Base-by-base conservation (phyloP, 2,113 vertebrate species). In the Charadrius vociferus region DNA sequence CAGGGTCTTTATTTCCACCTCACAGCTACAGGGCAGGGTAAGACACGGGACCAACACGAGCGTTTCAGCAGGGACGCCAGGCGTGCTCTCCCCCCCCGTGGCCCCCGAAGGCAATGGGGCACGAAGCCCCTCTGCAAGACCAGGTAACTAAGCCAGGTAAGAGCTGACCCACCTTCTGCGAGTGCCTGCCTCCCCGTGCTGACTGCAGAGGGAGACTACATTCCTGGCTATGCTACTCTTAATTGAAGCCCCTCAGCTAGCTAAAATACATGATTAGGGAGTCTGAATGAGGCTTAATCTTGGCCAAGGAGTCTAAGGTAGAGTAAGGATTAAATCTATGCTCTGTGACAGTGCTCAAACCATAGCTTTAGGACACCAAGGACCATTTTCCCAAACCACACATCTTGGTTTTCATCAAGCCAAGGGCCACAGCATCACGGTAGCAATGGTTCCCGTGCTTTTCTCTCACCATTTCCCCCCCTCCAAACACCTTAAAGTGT, bases 401-500 rank as follows among this genome's bases (percentile, higher is more conserved):
- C 6, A 71, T 45, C 11, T 39, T 53, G 43, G 34, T n/a, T 78
- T 80, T 74, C 50, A 43, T 74, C 23, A 24, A 66, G 78, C 53
- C 58, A 72, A 21, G 5, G 45, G 61, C 74, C 41, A 43, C 45
- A 92, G 80, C 73, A 63, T n/a, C 55, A 29, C 1, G 2, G 52
- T 3, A 59, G 37, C n/a, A 65, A 45, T 9, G 43, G 39, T 67
- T 87, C 34, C 5, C 10, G 53, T 22, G 58, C 45, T 85, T 50
- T 63, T 43, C 87, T 36, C 52, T 66, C 78, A 30, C 12, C 32
- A 30, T 50, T 34, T 37, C 23, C 16, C 24, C 3, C 2, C 0
- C 55, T 39, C 34, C 36, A 41, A 79, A 77, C 66, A 88, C 91
- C 81, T 94, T 90, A 56, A 85, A 62, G 53, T 93, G 70, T 95